Evolutionary conservation across 1,140 invertebrate genomes (phyloP), one percentile per base, ranked within the genome.

Genomic region (Drosophila pruinosa): DNA sequence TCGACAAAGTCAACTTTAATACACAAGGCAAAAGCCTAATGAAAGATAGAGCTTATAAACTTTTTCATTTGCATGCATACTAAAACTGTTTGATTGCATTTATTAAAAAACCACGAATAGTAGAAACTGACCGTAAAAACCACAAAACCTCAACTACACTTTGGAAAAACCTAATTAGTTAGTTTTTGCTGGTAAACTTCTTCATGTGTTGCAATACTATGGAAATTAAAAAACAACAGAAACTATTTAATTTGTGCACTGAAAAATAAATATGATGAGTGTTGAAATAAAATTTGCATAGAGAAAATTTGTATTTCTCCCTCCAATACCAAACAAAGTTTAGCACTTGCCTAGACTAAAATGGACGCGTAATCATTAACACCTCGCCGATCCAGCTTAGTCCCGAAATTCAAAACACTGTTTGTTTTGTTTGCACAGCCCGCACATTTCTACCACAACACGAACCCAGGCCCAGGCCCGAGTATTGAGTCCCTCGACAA

Each of bases 331-430:
- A 31, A 28, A 38, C 31, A 58, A 56, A 68, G 48, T 67, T 57
- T 56, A 10, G 5, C n/a, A 45, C 48, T 21, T 76, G 74, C 56
- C 41, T 62, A 58, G 52, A 53, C 53, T 56, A 39, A 71, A 80
- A 81, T 34, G 43, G 24, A 58, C 50, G 75, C 57, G 39, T 57
- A 72, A 72, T 75, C 77, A 79, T 79, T 80, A 79, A 79, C 77
- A 80, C 77, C 77, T 80, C 72, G 61, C 56, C 72, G 77, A 79
- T 80, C 77, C 72, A 7, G 56, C 26, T 69, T 68, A 24, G 28
- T 53, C 19, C 47, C 15, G 53, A 54, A 71, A 28, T 56, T 70
- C 24, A 59, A 56, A 71, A 47, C 52, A n/a, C n/a, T n/a, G n/a
- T n/a, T n/a, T n/a, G n/a, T n/a, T n/a, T n/a, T 63, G 58, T 54